A percentile compares a stretch with the other conserved stretches of the same genome.
Conservation (phyloP, 2,797 vertebrate species). For the Anguilla megastoma region DNA sequence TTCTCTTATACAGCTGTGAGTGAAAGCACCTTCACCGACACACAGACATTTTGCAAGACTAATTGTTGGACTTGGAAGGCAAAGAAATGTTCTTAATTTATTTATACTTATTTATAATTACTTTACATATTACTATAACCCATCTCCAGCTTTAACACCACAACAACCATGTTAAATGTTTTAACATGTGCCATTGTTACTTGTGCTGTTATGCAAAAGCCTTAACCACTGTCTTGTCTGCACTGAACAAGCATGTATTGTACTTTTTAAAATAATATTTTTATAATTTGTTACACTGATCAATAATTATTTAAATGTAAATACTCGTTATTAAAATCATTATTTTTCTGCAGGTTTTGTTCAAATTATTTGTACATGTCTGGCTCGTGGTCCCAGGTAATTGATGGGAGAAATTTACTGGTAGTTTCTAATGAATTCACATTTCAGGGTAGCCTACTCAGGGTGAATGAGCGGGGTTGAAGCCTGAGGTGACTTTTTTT, state of each 20-base stretch:
- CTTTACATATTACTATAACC: slow-evolving; percentile 54
- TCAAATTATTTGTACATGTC: not conserved
- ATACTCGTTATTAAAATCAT: slow-evolving; percentile 1
- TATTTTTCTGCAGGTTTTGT: not conserved
- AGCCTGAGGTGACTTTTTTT: too few species aligned
- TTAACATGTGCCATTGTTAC: slow-evolving; percentile 51
- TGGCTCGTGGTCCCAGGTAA: too few species aligned
- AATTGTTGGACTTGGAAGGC: slow-evolving; percentile 38
- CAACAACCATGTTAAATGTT: slow-evolving; percentile 53
- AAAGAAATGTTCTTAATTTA: slow-evolving; percentile 72
- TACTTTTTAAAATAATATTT: slow-evolving; percentile 64
- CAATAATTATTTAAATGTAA: slow-evolving; percentile 24
- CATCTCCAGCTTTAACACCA: slow-evolving; percentile 51
- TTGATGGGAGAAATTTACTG: too few species aligned
- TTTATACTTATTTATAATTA: slow-evolving; percentile 76
- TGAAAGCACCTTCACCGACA: slow-evolving; percentile 43
- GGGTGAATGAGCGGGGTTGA: too few species aligned
- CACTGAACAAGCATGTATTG: slow-evolving; percentile 62
- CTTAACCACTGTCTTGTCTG: slow-evolving; percentile 59
- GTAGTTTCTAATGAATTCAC: too few species aligned
- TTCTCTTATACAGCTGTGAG: slow-evolving; percentile 64
- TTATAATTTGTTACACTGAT: slow-evolving; percentile 49
- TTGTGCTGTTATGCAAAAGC: slow-evolving; percentile 51
- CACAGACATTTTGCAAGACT: slow-evolving; percentile 60
- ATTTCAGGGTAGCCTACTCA: too few species aligned